These are phyloP conservation scores for Metellina segmentata DNA, from an alignment of 2,888 invertebrate species.

Conservation along the genomic window DNA sequence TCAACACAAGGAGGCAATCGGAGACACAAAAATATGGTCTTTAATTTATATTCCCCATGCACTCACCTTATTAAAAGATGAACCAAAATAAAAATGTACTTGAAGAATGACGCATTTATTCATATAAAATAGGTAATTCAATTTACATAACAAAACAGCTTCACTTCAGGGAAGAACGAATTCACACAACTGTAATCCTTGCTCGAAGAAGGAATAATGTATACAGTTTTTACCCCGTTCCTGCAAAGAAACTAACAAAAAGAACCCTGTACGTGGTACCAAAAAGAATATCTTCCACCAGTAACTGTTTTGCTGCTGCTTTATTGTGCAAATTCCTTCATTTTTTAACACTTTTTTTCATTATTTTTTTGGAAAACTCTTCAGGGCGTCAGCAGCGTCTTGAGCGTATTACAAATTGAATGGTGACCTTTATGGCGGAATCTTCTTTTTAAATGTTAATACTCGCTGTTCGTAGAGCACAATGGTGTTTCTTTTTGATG, in stretches of 20 bases:
- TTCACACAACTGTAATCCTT: conserved; percentile 7
- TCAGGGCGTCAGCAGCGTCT: not conserved
- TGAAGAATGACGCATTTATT: conserved; percentile 26
- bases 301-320: conserved; percentile 10
- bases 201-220: not conserved
- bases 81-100: not conserved
- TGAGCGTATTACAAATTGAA: conserved; percentile 17
- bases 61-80: not conserved
- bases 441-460: not conserved
- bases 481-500: not conserved
- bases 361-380: not conserved
- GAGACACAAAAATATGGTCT: not conserved
- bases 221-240: not conserved
- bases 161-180: conserved; percentile 1
- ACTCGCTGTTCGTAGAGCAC: not conserved
- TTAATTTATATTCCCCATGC: not conserved
- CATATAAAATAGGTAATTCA: conserved; percentile 45
- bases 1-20: not conserved
- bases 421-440: conserved; percentile 4
- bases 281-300: conserved; percentile 6
- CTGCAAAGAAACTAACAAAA: conserved; percentile 1
- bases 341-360: conserved; percentile 4
- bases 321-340: conserved; percentile 34
- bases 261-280: not conserved
- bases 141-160: conserved; percentile 49